These are phyloP conservation scores for Crotalus horridus DNA, from an alignment of 2,113 vertebrate species.

Conservation along the genomic window DNA sequence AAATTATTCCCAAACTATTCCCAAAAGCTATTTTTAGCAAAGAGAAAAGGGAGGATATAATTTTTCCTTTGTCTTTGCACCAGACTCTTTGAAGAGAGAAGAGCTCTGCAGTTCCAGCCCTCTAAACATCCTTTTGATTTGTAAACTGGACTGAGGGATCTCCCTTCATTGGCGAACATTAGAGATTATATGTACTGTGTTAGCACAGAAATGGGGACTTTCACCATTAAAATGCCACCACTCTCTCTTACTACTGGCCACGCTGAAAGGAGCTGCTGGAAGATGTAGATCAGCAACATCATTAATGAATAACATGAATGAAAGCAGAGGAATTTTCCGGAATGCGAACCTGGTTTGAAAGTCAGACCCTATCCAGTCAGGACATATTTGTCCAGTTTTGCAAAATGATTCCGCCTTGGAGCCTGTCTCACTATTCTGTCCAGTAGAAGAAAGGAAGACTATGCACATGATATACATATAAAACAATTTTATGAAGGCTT, in stretches of 20 bases:
- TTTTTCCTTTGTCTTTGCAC: background rate
- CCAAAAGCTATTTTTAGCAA: background rate
- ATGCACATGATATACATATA: too few species aligned
- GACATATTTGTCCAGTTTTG: background rate
- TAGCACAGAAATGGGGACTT: background rate
- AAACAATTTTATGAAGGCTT: background rate
- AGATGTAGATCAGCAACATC: background rate
- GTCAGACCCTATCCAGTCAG: background rate
- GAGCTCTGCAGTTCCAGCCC: background rate
- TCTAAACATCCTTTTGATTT: background rate
- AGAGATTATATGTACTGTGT: background rate
- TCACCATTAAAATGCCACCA: background rate
- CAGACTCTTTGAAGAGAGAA: background rate
- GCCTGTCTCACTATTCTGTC: background rate
- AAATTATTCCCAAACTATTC: background rate
- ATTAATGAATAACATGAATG: background rate
- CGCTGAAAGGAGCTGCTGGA: background rate
- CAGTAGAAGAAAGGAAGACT: conserved; percentile 15
- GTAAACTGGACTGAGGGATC: background rate
- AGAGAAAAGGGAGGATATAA: background rate
- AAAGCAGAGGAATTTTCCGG: background rate
- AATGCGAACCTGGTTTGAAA: background rate
- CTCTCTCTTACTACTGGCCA: background rate
- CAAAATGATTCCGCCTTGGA: background rate
- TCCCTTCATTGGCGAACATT: background rate